Base-by-base conservation (phyloP, 2,797 vertebrate genomes). In the Melanotaenia pygmaea region DNA sequence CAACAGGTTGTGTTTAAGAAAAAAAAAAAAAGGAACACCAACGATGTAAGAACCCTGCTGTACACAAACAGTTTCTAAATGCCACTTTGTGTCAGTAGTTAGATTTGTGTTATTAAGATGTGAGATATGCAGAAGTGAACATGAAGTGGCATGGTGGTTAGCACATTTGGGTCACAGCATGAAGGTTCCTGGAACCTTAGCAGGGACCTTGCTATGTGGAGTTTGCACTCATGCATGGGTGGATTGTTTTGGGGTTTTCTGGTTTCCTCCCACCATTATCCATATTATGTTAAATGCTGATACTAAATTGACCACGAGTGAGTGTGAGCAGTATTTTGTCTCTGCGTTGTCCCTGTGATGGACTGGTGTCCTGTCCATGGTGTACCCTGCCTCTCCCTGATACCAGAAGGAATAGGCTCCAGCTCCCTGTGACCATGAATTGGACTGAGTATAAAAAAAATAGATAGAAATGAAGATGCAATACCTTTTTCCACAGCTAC, bases 401-500 rank as follows among this genome's bases (percentile, higher is more conserved):
- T 45, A 5, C 43, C 1, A 47, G 18, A 0, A n/a, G 20, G 20
- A 14, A 47, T 47, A 45, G 16, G 16, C 6, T 7, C 6, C 43
- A 45, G 6, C 43, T 18, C 37, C 37, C 43, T 45, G 43, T 20
- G 16, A 20, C 43, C 6, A 20, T 45, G 43, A 45, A 45, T 18
- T 20, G 18, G 16, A 45, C 16, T 45, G 7, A 47, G 20, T n/a
- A n/a, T n/a, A 43, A 13, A 45, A 47, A 47, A 18, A n/a, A 45
- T 45, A 16, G 45, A n/a, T 47, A 6, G 18, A 47, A n/a, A n/a
- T 47, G 45, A 7, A 47, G 20, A 18, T 20, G 47, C 10, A 24
- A 61, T 85, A 94, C 97, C 96, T 95, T 94, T 96, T 57, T 95
- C 94, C 32, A 96, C 92, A 30, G 96, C 96, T 45, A 94, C 93